Conservation (phyloP, 2,113 vertebrate species). For the Falcunculus frontatus region DNA sequence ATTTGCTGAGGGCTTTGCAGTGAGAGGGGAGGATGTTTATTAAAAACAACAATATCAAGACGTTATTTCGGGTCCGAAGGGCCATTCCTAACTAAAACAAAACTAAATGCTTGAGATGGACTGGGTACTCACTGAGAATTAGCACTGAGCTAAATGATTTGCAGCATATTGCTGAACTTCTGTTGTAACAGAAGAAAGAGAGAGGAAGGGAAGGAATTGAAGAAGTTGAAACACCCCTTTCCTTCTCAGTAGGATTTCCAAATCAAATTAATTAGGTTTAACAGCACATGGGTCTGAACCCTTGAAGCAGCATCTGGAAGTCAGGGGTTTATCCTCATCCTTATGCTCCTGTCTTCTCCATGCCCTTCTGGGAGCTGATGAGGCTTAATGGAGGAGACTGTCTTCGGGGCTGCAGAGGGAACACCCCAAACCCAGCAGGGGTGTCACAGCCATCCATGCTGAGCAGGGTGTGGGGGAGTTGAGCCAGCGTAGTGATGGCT, state of each 20-base stretch:
- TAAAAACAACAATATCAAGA: slow-evolving; percentile 29
- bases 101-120: neutral
- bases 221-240: neutral
- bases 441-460: rapidly evolving
- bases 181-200: neutral
- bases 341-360: neutral
- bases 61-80: neutral
- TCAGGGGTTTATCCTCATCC: neutral
- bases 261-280: neutral
- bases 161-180: neutral
- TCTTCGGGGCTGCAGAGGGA: neutral
- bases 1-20: neutral
- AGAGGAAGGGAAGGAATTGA: neutral
- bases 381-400: neutral
- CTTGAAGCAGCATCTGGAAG: neutral
- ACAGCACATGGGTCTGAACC: neutral
- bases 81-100: neutral
- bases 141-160: neutral
- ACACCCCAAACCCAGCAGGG: rapidly evolving
- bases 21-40: slow-evolving; percentile 56
- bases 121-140: neutral
- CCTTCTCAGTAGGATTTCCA: neutral
- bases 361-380: neutral
- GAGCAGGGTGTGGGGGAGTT: neutral
- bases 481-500: neutral